Percentiles rank a stretch among this genome's conserved stretches.
Conservation (phyloP, 2,797 vertebrate genomes). For the Pseudomugil gertrudae region DNA sequence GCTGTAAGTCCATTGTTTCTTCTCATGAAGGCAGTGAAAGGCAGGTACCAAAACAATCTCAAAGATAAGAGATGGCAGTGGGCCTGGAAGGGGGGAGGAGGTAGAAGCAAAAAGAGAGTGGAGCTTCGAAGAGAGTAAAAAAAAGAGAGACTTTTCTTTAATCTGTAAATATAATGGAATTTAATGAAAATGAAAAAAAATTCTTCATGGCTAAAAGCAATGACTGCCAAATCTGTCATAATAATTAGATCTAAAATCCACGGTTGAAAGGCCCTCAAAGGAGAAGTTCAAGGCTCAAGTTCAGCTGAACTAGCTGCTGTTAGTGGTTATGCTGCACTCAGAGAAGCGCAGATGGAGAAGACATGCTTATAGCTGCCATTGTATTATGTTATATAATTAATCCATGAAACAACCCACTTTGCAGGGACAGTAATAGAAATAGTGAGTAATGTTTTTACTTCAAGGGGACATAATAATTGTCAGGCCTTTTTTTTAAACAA, state of each 20-base stretch:
- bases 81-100: slow-evolving; percentile 27
- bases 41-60: slow-evolving; percentile 68
- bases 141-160: slow-evolving; percentile 39
- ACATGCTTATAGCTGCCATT: not conserved
- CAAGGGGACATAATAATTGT: not conserved
- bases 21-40: slow-evolving; percentile 55
- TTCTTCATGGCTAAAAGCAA: slow-evolving; percentile 77
- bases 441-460: not conserved
- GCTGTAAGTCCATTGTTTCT: slow-evolving; percentile 41
- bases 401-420: not conserved
- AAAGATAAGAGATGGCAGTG: slow-evolving; percentile 62
- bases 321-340: slow-evolving; percentile 38
- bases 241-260: slow-evolving; percentile 85
- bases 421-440: not conserved
- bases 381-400: not conserved
- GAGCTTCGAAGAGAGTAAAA: slow-evolving; percentile 11
- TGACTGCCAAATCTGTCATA: slow-evolving; percentile 82
- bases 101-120: slow-evolving; percentile 12
- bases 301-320: slow-evolving; percentile 61
- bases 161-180: slow-evolving; percentile 76
- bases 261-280: slow-evolving; percentile 76
- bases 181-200: slow-evolving; percentile 82
- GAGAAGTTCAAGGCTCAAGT: slow-evolving; percentile 71
- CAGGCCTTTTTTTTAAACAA: not conserved
- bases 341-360: slow-evolving; percentile 16